phyloP scores from a whole-genome alignment of 2,888 invertebrate genomes.

The Bibio marci region DNA sequence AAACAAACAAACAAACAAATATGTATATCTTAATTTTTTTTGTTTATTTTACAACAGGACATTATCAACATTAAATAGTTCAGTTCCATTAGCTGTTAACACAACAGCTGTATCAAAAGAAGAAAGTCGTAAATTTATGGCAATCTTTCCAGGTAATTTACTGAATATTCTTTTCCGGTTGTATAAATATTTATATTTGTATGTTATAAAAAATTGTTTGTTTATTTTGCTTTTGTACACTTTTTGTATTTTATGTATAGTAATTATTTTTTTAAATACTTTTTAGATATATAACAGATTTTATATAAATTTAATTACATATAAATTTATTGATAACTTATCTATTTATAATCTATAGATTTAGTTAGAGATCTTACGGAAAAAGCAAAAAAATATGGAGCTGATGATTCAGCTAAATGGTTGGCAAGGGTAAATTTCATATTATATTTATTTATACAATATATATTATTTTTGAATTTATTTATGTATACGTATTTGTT shows the following conservation, averaged over 20 bases:
- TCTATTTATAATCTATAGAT: constrained; percentile 29
- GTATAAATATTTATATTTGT: no score
- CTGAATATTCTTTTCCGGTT: neutral
- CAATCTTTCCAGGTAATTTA: constrained; percentile 56
- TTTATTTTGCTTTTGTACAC: no score
- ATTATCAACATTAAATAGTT: constrained; percentile 25
- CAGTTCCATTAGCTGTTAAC: constrained; percentile 33
- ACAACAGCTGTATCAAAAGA: constrained; percentile 55
- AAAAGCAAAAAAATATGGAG: constrained; percentile 53
- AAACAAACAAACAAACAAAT: no score
- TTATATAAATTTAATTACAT: neutral
- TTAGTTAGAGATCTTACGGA: constrained; percentile 69
- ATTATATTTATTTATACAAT: constrained; percentile 1
- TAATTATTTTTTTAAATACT: neutral
- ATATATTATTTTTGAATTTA: neutral
- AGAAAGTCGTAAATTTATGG: constrained; percentile 75
- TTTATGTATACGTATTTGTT: no score
- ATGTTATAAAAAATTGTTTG: no score
- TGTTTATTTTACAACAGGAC: no score
- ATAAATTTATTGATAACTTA: no score
- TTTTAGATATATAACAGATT: neutral
- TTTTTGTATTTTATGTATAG: neutral
- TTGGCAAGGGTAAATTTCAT: constrained; percentile 45
- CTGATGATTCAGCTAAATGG: constrained; percentile 66
- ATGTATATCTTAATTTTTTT: no score